Percentiles rank a stretch among this genome's conserved stretches.
These are phyloP conservation scores for Phlogophora meticulosa DNA, from an alignment of 2,888 invertebrate genomes.

Conservation along the genomic window DNA sequence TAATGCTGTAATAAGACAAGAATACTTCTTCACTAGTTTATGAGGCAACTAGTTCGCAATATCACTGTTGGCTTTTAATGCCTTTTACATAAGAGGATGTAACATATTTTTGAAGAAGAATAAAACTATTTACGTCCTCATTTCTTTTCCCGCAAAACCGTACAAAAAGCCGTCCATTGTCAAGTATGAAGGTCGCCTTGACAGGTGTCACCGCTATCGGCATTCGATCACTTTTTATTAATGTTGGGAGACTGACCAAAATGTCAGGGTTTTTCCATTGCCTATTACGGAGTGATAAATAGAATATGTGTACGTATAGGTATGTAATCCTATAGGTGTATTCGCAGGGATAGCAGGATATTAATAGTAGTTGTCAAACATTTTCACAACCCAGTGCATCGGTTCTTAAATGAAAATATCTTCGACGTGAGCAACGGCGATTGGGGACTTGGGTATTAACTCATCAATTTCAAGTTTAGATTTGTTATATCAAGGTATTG, in stretches of 20 bases:
- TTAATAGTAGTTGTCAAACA: background rate
- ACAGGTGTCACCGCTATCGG: conserved; percentile 71
- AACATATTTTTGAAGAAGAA: conserved; percentile 9
- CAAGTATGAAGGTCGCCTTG: conserved; percentile 59
- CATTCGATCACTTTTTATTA: conserved; percentile 72
- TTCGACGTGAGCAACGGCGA: background rate
- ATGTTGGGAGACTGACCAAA: conserved; percentile 61
- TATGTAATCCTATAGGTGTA: conserved; percentile 3
- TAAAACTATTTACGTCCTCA: conserved; percentile 33
- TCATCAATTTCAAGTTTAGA: conserved; percentile 30
- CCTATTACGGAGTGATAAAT: conserved; percentile 63
- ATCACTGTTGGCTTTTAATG: conserved; percentile 3
- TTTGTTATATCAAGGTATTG: conserved; percentile 16
- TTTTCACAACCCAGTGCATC: background rate
- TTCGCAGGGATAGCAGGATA: too few species aligned
- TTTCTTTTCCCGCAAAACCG: conserved; percentile 33
- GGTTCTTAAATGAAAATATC: background rate
- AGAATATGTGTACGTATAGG: conserved; percentile 23
- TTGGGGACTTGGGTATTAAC: conserved; percentile 7
- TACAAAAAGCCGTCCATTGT: conserved; percentile 50
- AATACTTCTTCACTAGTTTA: background rate
- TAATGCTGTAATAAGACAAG: background rate
- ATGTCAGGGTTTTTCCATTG: conserved; percentile 56
- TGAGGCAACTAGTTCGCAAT: background rate
- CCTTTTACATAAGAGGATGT: conserved; percentile 5